Conservation (phyloP, 2,888 invertebrate genomes). For the Mamestra brassicae region DNA sequence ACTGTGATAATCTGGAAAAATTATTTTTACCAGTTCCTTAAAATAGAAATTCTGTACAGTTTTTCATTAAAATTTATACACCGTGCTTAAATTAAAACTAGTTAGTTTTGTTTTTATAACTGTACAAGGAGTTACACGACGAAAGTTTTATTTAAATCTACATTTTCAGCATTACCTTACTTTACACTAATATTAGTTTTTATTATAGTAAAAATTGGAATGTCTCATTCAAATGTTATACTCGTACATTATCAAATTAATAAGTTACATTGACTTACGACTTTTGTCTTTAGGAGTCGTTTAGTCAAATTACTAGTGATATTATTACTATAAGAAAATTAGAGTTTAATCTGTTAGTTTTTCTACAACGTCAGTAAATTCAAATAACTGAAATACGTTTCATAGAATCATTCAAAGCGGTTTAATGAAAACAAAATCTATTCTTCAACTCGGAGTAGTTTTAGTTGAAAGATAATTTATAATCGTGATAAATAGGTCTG, state of each 20-base stretch:
- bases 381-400: constrained; percentile 22
- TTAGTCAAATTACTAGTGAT: neutral
- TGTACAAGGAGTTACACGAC: neutral
- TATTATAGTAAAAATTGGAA: neutral
- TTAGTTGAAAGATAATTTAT: neutral
- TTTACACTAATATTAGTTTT: constrained; percentile 22
- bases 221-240: constrained; percentile 13
- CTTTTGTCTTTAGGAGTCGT: constrained; percentile 2
- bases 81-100: neutral
- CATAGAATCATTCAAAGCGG: neutral
- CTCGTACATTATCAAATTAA: neutral
- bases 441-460: neutral
- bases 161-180: constrained; percentile 1
- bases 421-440: neutral
- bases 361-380: constrained; percentile 13
- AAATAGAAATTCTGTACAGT: constrained; percentile 19
- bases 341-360: constrained; percentile 20
- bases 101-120: constrained; percentile 10
- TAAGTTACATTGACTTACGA: constrained; percentile 9
- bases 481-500: too few relatives aligned
- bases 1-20: neutral
- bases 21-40: neutral
- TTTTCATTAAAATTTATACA: constrained; percentile 1
- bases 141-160: neutral
- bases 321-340: neutral